A percentile compares a stretch with the other conserved stretches of the same genome.
These are phyloP conservation scores for Hypolimnas misippus DNA, from an alignment of 2,888 invertebrate genomes.

Conservation along the genomic window DNA sequence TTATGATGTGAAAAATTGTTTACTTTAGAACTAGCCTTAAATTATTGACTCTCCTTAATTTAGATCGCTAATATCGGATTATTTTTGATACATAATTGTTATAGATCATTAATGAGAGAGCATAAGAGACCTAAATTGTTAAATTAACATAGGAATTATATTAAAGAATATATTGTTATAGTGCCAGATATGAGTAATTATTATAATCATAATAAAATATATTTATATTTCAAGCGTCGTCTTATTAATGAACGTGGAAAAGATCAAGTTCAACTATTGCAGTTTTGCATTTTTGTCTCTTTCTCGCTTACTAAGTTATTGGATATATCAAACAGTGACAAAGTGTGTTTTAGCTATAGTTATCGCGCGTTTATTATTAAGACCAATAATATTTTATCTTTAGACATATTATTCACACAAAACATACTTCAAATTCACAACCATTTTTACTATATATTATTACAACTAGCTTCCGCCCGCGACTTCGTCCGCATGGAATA, in stretches of 20 bases:
- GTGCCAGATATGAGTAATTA: conserved; percentile 24
- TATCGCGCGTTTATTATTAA: neutral
- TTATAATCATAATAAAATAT: conserved; percentile 10
- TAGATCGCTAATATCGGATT: conserved; percentile 35
- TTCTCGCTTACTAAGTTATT: neutral
- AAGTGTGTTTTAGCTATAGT: neutral
- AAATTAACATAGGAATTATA: conserved; percentile 20
- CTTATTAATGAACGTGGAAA: neutral
- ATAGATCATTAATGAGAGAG: conserved; percentile 27
- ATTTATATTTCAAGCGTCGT: neutral
- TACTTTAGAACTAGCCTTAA: conserved; percentile 21
- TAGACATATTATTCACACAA: neutral
- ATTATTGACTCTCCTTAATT: conserved; percentile 24
- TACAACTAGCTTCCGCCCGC: no score
- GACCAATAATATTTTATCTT: conserved; percentile 2
- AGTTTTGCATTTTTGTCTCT: neutral
- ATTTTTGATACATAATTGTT: conserved; percentile 44
- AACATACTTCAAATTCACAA: neutral
- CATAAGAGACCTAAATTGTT: conserved; percentile 26
- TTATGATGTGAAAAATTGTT: conserved; percentile 10
- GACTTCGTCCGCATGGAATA: no score
- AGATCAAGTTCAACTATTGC: neutral
- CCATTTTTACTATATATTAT: neutral
- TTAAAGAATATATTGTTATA: conserved; percentile 9
- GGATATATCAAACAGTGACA: neutral